These are phyloP conservation scores for Hylomyscus alleni DNA, from an alignment of 2,797 vertebrate genomes.

Conservation along the genomic window DNA sequence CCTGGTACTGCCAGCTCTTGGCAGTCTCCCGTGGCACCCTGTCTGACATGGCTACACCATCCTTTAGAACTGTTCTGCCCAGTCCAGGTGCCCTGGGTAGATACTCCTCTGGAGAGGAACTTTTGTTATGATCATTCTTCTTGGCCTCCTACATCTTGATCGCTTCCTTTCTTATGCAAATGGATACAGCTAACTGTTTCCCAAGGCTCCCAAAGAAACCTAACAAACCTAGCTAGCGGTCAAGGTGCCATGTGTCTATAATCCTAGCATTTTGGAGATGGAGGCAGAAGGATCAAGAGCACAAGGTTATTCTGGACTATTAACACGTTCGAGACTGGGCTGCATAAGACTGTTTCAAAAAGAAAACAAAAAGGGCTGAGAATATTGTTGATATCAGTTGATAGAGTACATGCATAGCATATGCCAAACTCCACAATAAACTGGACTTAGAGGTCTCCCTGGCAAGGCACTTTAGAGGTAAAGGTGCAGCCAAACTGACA, in stretches of 20 bases:
- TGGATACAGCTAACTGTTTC: slow-evolving; percentile 11
- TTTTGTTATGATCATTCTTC: background rate
- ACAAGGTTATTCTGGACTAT: background rate
- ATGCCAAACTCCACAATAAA: background rate
- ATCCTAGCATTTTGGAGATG: background rate
- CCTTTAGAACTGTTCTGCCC: background rate
- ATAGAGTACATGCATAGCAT: background rate
- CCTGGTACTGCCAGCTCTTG: background rate
- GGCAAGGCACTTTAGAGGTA: background rate
- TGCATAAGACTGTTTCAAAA: background rate
- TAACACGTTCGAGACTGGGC: background rate
- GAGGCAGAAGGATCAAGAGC: background rate
- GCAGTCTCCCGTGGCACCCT: background rate
- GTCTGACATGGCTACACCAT: background rate
- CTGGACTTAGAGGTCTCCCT: background rate
- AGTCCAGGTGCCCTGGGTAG: background rate
- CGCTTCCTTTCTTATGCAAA: slow-evolving; percentile 43
- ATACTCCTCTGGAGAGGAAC: slow-evolving; percentile 44
- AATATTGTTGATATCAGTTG: background rate
- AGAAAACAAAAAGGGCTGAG: background rate
- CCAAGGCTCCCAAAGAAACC: slow-evolving; percentile 44
- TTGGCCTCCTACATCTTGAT: background rate
- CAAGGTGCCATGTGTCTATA: background rate
- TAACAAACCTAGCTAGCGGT: background rate
- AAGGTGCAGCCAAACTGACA: background rate